Base-by-base conservation (phyloP, 2,113 vertebrate genomes). In the Cephalophus harveyi region DNA sequence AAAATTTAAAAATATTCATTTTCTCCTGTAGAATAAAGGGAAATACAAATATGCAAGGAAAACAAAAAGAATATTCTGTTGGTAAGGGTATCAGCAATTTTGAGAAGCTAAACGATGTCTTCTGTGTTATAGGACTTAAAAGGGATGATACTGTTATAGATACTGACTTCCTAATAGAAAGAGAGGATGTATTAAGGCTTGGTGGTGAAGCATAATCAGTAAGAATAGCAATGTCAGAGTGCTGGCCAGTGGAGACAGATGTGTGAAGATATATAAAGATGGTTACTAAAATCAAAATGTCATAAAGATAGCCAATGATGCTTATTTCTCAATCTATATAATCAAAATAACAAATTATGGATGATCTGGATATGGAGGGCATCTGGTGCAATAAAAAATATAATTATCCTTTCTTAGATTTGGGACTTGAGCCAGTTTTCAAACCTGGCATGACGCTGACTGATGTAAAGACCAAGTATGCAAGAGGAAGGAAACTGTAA, bases 331-430 rank as follows among this genome's bases (percentile, higher is more conserved):
- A 95, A 97, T 94, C 59, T 97, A 82, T 97, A 81, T 81, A 76
- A 95, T 94, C 97, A 94, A 96, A 96, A 96, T 93, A 86, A 96
- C 94, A 95, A 96, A 96, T 93, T 95, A 87, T 50, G 23, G 33
- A 96, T 79, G 79, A 82, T 89, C 10, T 91, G 28, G 36, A 96
- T 46, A 46, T 94, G 19, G 67, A 96, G 67, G 82, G 50, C 92
- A 96, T 52, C 52, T 96, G 89, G 46, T 84, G 2, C 28, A 74
- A 93, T 97, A 86, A 97, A 97, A 82, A 97, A 98, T 92, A 54
- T 76, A 92, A 97, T 94, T 84, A 86, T 76, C 48, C 11, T 86
- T 81, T 92, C 28, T 94, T 27, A 64, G 64, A 71, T 91, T 93
- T 57, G 95, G 95, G 83, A 85, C 14, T 25, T 57, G 6, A 95